Percentiles rank a stretch among this genome's conserved stretches.
Evolutionary conservation across 1,140 invertebrate genomes (phyloP).

Genomic region (Drosophila kurseongensis): DNA sequence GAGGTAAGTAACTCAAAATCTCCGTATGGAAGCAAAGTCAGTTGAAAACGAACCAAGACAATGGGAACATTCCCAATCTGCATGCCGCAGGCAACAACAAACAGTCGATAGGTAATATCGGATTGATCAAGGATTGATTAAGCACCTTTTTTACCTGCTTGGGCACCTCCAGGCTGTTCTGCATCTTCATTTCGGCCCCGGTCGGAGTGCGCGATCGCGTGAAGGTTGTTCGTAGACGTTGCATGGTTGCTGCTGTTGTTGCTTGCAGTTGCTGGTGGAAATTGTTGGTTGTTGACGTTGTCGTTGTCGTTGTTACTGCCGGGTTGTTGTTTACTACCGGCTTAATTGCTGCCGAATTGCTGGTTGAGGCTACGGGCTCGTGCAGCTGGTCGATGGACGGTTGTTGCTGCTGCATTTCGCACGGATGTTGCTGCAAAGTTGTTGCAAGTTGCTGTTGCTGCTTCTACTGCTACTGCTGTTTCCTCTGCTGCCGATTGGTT

Average conservation of each 20-base stretch:
- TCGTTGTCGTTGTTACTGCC: constrained; percentile 4
- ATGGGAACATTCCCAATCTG: background rate
- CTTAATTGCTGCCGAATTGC: background rate
- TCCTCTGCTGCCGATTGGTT: background rate
- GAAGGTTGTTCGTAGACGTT: constrained; percentile 93
- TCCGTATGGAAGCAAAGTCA: background rate
- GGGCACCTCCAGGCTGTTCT: constrained; percentile 94
- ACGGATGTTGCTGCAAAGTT: constrained; percentile 2
- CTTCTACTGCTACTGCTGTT: background rate
- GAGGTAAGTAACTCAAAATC: constrained; percentile 1
- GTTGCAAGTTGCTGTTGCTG: background rate
- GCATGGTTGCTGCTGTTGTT: constrained; percentile 86
- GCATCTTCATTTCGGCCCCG: constrained; percentile 94
- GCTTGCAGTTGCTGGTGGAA: constrained; percentile 28
- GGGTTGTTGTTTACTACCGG: background rate
- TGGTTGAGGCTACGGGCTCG: constrained; percentile 13
- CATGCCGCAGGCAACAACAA: constrained; percentile 2
- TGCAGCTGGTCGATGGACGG: constrained; percentile 40
- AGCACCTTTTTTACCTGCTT: constrained; percentile 88
- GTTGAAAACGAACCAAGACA: background rate
- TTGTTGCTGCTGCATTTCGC: constrained; percentile 22
- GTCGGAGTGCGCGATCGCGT: constrained; percentile 94
- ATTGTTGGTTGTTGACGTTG: constrained; percentile 21
- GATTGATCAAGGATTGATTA: background rate
- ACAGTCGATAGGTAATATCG: constrained; percentile 1